Conservation (phyloP, 1,140 invertebrate genomes). For the Conopomorpha cramerella region DNA sequence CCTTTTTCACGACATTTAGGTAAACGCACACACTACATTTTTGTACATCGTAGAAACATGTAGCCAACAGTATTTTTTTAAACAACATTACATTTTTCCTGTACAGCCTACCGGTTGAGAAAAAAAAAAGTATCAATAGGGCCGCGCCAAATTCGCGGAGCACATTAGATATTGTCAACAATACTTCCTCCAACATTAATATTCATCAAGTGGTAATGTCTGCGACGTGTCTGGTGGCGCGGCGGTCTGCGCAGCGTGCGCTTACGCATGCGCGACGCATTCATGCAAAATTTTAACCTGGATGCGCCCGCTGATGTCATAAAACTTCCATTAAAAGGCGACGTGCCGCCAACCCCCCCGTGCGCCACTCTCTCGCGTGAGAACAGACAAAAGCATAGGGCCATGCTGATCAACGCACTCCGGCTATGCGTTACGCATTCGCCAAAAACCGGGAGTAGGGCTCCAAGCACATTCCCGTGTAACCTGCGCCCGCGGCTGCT, state of each 20-base stretch:
- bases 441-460: too few species aligned
- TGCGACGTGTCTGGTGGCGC: slow-evolving; percentile 37
- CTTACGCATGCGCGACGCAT: slow-evolving; percentile 52
- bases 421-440: slow-evolving; percentile 38
- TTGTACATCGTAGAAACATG: too few species aligned
- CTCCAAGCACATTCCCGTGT: slow-evolving; percentile 52
- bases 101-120: too few species aligned
- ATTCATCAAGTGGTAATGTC: slow-evolving; percentile 52
- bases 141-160: slow-evolving; percentile 34
- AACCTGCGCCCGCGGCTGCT: slow-evolving; percentile 47
- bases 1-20: too few species aligned
- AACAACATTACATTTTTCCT: too few species aligned
- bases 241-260: slow-evolving; percentile 16
- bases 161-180: slow-evolving; percentile 59
- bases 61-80: too few species aligned
- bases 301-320: slow-evolving; percentile 48
- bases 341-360: slow-evolving; percentile 28
- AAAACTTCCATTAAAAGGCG: slow-evolving; percentile 37
- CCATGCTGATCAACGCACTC: slow-evolving; percentile 21
- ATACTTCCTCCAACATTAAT: slow-evolving; percentile 56
- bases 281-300: slow-evolving; percentile 57
- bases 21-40: too few species aligned
- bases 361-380: slow-evolving; percentile 13
- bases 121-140: slow-evolving; percentile 52
- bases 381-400: slow-evolving; percentile 34